phyloP scores from a whole-genome alignment of 2,888 invertebrate genomes.

The Microctonus hyperodae region DNA sequence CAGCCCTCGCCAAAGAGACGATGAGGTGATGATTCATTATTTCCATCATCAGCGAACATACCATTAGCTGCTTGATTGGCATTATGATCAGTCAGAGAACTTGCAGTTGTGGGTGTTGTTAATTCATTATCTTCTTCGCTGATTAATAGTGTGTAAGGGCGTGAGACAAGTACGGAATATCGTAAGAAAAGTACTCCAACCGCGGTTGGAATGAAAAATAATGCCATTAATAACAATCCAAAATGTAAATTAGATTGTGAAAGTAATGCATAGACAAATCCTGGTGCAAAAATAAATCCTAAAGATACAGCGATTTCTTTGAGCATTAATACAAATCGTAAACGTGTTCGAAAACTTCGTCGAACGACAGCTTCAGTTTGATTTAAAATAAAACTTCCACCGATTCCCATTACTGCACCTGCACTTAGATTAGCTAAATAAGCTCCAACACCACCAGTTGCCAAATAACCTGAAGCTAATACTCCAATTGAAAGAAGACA shows the following conservation, averaged over 20 bases:
- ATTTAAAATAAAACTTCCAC: constrained; percentile 51
- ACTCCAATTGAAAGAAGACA: constrained; percentile 49
- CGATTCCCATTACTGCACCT: constrained; percentile 57
- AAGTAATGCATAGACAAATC: constrained; percentile 45
- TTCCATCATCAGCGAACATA: constrained; percentile 20
- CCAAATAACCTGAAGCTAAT: constrained; percentile 54
- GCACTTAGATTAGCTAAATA: constrained; percentile 55
- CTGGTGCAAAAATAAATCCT: constrained; percentile 48
- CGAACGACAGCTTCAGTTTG: constrained; percentile 49
- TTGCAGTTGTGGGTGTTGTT: constrained; percentile 25
- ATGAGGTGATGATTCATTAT: constrained; percentile 23
- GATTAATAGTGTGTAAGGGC: constrained; percentile 46
- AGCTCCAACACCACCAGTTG: constrained; percentile 57
- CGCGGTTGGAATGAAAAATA: constrained; percentile 48
- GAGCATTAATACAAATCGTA: constrained; percentile 45
- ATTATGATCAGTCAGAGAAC: constrained; percentile 26
- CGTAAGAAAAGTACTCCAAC: constrained; percentile 47
- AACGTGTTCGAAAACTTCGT: constrained; percentile 48
- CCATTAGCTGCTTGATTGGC: background rate
- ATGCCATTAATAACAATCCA: constrained; percentile 48
- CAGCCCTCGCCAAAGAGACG: constrained; percentile 42
- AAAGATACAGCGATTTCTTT: constrained; percentile 48
- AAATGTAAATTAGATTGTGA: constrained; percentile 41
- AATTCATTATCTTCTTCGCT: constrained; percentile 50
- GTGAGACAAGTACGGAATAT: constrained; percentile 33